Evolutionary conservation across 2,113 vertebrate genomes (phyloP), one percentile per base, ranked within the genome.

Genomic region (Passer domesticus): DNA sequence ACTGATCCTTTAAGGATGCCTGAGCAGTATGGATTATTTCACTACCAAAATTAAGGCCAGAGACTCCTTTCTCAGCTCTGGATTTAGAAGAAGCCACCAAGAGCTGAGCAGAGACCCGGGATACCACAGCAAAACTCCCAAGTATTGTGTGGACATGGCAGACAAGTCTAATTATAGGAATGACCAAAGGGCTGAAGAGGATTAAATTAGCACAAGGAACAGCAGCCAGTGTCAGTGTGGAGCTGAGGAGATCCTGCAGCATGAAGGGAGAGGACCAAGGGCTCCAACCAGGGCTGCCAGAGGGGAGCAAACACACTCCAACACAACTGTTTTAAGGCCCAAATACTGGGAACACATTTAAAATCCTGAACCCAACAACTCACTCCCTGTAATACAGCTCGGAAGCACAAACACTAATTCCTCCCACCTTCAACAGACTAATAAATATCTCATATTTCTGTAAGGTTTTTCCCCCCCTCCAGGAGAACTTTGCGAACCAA

Each of bases 81-180:
- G 43, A 68, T 58, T 73, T 23, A n/a, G 25, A 91, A 68, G 11
- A 44, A 69, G 31, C 33, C 55, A 44, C 33, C 8, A 17, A 50
- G 43, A 76, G 11, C 58, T 60, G 15, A 60, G 53, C 12, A 89
- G 35, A 72, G 56, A 63, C 30, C 9, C 2, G 0, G 60, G 22
- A n/a, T 23, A 90, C 66, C 11, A 27, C 28, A 25, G 83, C 15
- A 62, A 66, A 87, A 76, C 91, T 79, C 73, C 5, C 41, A 55
- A 77, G 72, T 75, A 55, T 43, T 77, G 64, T 7, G 72, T 28
- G 80, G 80, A 56, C 88, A 70, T 4, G 23, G 72, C 64, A 90
- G 63, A 83, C 63, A 83, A 68, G 64, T 63, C 95, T 96, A 97
- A 97, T 96, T 95, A 97, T 95, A 97, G 95, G 33, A 86, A 76